phyloP scores from a whole-genome alignment of 2,797 vertebrate species.

The Phrynocephalus vlangalii region DNA sequence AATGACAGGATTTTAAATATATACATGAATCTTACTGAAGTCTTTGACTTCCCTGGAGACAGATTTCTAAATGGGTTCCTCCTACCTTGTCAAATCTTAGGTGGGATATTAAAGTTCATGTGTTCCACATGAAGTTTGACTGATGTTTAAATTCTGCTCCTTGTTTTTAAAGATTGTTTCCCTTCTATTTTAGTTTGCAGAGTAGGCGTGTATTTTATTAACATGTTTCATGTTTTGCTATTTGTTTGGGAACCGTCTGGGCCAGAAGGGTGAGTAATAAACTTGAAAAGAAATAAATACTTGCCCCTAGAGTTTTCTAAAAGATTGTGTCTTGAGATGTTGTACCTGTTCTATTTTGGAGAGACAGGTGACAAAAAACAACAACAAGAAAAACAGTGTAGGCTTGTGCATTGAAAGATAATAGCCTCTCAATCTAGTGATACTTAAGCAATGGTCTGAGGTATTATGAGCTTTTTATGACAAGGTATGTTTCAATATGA shows the following conservation, averaged over 20 bases:
- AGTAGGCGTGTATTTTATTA: background rate
- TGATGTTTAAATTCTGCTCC: background rate
- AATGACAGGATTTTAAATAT: background rate
- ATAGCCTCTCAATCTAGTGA: background rate
- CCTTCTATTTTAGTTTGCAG: background rate
- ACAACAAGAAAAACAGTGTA: background rate
- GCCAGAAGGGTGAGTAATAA: background rate
- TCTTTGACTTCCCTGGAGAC: background rate
- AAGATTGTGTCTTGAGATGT: background rate
- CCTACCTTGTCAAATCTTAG: background rate
- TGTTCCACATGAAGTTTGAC: background rate
- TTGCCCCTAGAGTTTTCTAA: background rate
- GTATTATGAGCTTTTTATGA: background rate
- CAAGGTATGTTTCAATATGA: background rate
- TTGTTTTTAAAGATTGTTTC: background rate
- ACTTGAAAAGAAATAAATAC: background rate
- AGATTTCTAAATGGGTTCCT: background rate
- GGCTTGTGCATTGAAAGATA: background rate
- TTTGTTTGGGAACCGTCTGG: background rate
- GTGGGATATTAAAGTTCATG: background rate
- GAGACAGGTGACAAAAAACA: background rate
- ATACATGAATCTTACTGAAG: background rate
- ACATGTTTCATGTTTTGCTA: background rate
- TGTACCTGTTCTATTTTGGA: background rate
- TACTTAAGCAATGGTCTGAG: background rate